Percentiles rank a stretch among this genome's conserved stretches.
Conservation (phyloP, 2,113 vertebrate species). For the Fregetta grallaria region DNA sequence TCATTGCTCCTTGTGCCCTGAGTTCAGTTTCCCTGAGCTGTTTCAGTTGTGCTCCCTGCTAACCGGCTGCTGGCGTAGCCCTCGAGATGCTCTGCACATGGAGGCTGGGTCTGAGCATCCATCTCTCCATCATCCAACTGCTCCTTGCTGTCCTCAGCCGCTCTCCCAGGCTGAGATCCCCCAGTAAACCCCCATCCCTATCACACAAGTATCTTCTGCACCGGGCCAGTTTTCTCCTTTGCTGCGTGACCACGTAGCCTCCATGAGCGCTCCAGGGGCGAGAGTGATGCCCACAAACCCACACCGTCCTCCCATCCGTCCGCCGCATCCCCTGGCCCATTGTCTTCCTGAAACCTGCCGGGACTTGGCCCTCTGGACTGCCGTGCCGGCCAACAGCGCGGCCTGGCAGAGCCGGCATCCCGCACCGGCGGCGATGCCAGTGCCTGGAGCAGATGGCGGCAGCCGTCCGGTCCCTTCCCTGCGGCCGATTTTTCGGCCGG, state of each 20-base stretch:
- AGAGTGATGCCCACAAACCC: neutral
- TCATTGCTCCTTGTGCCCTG: neutral
- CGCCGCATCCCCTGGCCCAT: neutral
- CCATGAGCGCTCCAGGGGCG: accelerated
- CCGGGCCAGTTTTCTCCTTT: neutral
- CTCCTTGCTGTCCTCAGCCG: neutral
- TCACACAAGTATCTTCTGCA: neutral
- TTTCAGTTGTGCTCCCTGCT: neutral
- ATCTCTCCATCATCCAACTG: neutral
- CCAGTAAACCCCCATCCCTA: neutral
- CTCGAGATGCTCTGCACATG: neutral
- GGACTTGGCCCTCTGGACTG: neutral
- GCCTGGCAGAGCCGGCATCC: neutral
- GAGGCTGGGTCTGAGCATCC: neutral
- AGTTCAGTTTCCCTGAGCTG: neutral
- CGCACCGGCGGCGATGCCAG: neutral
- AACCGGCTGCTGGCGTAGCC: neutral
- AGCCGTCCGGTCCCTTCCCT: neutral
- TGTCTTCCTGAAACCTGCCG: neutral
- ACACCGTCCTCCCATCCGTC: neutral
- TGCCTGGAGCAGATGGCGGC: neutral
- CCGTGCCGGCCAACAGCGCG: accelerated
- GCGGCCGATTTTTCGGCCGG: accelerated
- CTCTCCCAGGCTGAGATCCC: neutral
- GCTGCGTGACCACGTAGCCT: neutral